These are phyloP conservation scores for Camponotus fellah DNA, from an alignment of 2,888 invertebrate genomes.

Conservation along the genomic window DNA sequence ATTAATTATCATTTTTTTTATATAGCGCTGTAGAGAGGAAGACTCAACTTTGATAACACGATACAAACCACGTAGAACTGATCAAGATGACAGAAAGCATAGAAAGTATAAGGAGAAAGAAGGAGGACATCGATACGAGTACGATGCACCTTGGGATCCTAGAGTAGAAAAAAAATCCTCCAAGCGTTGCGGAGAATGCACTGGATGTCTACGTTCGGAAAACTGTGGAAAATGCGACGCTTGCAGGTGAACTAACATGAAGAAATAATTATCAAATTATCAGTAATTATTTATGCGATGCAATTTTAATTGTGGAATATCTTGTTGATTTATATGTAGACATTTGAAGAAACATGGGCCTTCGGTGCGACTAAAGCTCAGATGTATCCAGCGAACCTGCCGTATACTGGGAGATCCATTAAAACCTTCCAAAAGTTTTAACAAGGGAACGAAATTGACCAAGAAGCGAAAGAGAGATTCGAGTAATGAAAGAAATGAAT, in stretches of 20 bases:
- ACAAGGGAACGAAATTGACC: conserved; percentile 80
- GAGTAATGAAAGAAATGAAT: conserved; percentile 83
- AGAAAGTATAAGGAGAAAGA: conserved; percentile 85
- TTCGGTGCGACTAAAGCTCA: conserved; percentile 87
- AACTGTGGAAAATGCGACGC: conserved; percentile 91
- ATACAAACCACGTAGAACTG: conserved; percentile 82
- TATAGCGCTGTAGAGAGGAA: conserved; percentile 91
- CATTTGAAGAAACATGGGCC: conserved; percentile 88
- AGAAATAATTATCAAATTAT: background rate
- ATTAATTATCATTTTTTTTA: background rate
- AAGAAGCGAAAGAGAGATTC: conserved; percentile 83
- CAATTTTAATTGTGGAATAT: background rate
- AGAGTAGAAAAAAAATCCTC: conserved; percentile 81
- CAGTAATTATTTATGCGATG: background rate
- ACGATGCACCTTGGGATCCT: conserved; percentile 81
- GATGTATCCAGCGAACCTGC: conserved; percentile 87
- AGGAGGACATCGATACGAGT: conserved; percentile 80
- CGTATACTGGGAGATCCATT: conserved; percentile 83
- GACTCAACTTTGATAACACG: conserved; percentile 90
- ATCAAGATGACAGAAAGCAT: conserved; percentile 81
- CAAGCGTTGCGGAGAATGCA: conserved; percentile 92
- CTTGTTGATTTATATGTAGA: conserved; percentile 64
- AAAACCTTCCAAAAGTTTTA: conserved; percentile 82
- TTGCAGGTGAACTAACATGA: conserved; percentile 86
- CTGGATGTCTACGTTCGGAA: conserved; percentile 90